Conservation (phyloP, 2,888 invertebrate species). For the Schizaphis graminum region DNA sequence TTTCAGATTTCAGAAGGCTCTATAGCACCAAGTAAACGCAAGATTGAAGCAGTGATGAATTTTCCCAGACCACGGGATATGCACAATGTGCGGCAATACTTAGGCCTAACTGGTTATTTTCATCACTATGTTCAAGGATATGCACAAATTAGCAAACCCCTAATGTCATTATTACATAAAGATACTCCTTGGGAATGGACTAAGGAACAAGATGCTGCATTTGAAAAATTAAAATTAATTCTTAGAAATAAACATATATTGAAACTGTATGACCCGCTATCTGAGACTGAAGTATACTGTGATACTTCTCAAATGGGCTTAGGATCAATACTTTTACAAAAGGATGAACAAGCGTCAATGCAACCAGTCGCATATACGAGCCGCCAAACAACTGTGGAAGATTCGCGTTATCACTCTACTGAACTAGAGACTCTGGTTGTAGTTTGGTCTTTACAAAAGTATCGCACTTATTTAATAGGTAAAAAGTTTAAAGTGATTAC, state of each 20-base stretch:
- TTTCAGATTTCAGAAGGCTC: neutral
- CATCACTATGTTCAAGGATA: conserved; percentile 55
- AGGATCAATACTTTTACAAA: conserved; percentile 64
- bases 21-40: conserved; percentile 9
- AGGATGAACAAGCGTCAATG: neutral
- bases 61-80: conserved; percentile 56
- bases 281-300: conserved; percentile 55
- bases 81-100: conserved; percentile 44
- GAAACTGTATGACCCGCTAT: conserved; percentile 37
- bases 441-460: conserved; percentile 70
- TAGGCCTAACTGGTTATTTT: conserved; percentile 66
- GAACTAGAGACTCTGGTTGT: conserved; percentile 71
- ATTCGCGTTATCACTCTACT: conserved; percentile 70
- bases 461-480: conserved; percentile 70
- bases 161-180: conserved; percentile 19
- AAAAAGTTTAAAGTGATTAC: conserved; percentile 69
- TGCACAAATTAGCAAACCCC: conserved; percentile 23
- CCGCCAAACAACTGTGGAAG: conserved; percentile 69
- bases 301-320: conserved; percentile 62
- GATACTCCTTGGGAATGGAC: conserved; percentile 2
- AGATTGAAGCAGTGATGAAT: conserved; percentile 39
- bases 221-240: conserved; percentile 36
- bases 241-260: conserved; percentile 54
- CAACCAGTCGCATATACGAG: conserved; percentile 70
- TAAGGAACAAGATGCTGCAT: neutral